Conservation (phyloP, 2,113 vertebrate species). For the Notarius quadriscutis region DNA sequence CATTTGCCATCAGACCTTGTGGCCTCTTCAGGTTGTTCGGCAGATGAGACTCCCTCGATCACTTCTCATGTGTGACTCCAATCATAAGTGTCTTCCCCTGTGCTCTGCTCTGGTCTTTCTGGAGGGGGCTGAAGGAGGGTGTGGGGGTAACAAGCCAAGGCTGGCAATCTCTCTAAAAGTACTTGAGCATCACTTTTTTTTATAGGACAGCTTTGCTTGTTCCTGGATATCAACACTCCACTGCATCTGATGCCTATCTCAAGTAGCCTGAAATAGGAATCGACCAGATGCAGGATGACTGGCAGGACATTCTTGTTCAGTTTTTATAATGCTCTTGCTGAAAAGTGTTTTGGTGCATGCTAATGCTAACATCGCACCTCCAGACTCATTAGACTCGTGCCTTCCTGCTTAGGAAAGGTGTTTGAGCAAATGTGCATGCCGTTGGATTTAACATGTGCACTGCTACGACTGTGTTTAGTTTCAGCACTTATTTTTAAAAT, state of each 20-base stretch:
- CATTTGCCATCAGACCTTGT: constrained; percentile 33
- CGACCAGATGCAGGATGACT: constrained; percentile 20
- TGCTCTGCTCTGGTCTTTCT: neutral
- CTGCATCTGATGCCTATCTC: constrained; percentile 13
- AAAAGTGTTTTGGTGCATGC: neutral
- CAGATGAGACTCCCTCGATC: constrained; percentile 44
- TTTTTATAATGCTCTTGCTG: neutral
- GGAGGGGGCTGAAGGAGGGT: neutral
- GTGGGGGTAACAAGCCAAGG: neutral
- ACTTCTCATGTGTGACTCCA: constrained; percentile 49
- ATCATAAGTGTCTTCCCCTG: constrained; percentile 48
- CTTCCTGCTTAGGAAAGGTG: neutral
- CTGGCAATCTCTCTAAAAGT: constrained; percentile 14
- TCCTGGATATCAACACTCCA: constrained; percentile 12
- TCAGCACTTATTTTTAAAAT: neutral
- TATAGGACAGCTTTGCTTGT: neutral
- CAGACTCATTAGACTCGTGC: neutral
- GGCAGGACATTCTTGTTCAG: constrained; percentile 11
- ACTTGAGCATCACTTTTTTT: constrained; percentile 8
- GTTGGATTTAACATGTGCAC: neutral
- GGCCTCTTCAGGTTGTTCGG: constrained; percentile 44
- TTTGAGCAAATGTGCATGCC: neutral
- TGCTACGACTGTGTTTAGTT: neutral
- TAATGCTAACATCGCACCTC: neutral
- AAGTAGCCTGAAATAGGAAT: constrained; percentile 12